A percentile compares a stretch with the other conserved stretches of the same genome.
These are phyloP conservation scores for Anhinga anhinga DNA, from an alignment of 2,113 vertebrate species.

Conservation along the genomic window DNA sequence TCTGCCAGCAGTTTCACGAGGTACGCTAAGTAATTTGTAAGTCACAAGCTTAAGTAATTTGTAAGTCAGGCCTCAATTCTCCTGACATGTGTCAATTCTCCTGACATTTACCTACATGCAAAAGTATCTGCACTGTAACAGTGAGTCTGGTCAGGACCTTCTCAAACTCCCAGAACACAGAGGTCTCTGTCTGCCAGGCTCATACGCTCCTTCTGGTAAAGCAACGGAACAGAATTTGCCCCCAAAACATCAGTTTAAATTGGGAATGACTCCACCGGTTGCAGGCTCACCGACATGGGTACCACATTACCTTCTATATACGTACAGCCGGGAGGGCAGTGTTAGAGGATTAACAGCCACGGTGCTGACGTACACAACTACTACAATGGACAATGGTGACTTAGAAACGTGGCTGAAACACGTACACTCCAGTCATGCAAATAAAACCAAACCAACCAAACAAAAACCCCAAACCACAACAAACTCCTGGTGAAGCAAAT, in stretches of 20 bases:
- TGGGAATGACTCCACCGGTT: background rate
- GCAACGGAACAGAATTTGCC: background rate
- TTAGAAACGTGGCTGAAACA: background rate
- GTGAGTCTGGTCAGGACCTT: background rate
- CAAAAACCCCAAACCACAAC: background rate
- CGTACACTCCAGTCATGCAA: background rate
- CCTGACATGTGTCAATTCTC: background rate
- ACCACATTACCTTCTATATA: background rate
- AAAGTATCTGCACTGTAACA: background rate
- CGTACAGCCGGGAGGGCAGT: background rate
- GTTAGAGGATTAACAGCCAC: background rate
- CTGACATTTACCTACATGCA: background rate
- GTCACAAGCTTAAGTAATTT: background rate
- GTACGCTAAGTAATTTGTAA: background rate
- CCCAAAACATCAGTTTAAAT: background rate
- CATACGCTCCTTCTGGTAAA: background rate
- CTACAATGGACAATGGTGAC: background rate
- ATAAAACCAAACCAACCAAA: background rate
- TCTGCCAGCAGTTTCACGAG: background rate
- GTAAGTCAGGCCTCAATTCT: background rate
- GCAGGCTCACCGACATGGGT: background rate
- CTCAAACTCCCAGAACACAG: background rate
- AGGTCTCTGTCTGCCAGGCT: background rate
- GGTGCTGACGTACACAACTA: background rate
- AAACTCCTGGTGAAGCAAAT: background rate